Conservation (phyloP, 2,888 invertebrate genomes). For the Marronus borbonicus region DNA sequence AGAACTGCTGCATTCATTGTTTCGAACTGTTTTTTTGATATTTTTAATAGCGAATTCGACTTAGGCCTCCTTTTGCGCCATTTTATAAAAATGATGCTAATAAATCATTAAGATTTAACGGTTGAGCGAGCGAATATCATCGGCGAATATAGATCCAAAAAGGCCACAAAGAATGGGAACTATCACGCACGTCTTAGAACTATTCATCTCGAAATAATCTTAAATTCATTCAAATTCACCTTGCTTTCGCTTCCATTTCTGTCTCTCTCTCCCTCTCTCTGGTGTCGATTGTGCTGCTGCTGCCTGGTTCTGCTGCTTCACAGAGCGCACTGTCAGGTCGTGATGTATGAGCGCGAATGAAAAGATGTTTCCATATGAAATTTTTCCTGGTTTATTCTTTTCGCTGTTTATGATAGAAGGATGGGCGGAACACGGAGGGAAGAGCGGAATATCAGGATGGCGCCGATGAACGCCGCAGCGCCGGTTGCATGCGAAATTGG, state of each 20-base stretch:
- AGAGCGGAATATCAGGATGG: conserved; percentile 24
- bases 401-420: conserved; percentile 42
- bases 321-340: conserved; percentile 30
- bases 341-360: conserved; percentile 45
- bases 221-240: conserved; percentile 41
- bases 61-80: conserved; percentile 26
- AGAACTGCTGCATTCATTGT: too few species aligned
- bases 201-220: conserved; percentile 46
- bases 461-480: conserved; percentile 34
- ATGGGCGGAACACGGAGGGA: neutral
- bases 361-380: conserved; percentile 46
- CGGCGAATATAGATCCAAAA: conserved; percentile 50
- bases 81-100: conserved; percentile 54
- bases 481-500: conserved; percentile 43
- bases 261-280: neutral
- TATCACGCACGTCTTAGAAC: conserved; percentile 37
- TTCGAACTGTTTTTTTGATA: neutral
- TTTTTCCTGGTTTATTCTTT: conserved; percentile 42
- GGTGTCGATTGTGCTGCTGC: neutral
- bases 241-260: neutral
- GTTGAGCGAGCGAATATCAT: conserved; percentile 48
- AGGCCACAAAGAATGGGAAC: conserved; percentile 34
- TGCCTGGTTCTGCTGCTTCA: conserved; percentile 11
- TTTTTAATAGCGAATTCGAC: conserved; percentile 27
- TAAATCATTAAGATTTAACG: conserved; percentile 58